Evolutionary conservation across 1,140 invertebrate species (phyloP).

Genomic region (Anadara kagoshimensis): DNA sequence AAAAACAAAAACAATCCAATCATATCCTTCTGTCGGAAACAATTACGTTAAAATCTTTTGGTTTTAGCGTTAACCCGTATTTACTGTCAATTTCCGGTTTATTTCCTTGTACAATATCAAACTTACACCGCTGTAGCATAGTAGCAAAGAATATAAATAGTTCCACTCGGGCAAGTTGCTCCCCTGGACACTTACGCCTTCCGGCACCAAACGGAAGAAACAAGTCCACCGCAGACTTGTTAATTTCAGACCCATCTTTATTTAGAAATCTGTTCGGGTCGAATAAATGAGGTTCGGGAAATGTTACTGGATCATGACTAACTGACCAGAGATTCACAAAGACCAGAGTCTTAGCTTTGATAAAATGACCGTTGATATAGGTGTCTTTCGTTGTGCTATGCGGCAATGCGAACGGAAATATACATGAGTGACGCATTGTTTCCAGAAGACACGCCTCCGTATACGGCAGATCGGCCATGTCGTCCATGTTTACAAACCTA

Average conservation of each 20-base stretch:
- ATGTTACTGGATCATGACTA: conserved; percentile 57
- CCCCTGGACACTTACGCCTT: conserved; percentile 82
- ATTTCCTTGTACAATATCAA: conserved; percentile 66
- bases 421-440: conserved; percentile 59
- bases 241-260: conserved; percentile 35
- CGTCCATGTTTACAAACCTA: conserved; percentile 51
- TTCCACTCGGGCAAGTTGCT: conserved; percentile 82
- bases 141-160: conserved; percentile 83
- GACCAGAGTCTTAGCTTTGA: conserved; percentile 61
- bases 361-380: conserved; percentile 52
- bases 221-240: conserved; percentile 41
- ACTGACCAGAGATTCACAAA: conserved; percentile 67
- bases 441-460: conserved; percentile 61
- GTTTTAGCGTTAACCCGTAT: conserved; percentile 64
- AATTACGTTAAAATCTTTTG: conserved; percentile 52
- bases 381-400: conserved; percentile 70
- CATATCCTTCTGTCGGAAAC: conserved; percentile 14
- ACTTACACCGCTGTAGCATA: conserved; percentile 79
- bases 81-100: conserved; percentile 58
- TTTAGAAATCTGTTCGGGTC: conserved; percentile 63
- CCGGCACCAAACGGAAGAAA: conserved; percentile 64
- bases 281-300: conserved; percentile 59
- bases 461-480: conserved; percentile 56
- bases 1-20: too few relatives aligned
- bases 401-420: conserved; percentile 68